phyloP scores from a whole-genome alignment of 2,888 invertebrate genomes.

The Lypha dubia region DNA sequence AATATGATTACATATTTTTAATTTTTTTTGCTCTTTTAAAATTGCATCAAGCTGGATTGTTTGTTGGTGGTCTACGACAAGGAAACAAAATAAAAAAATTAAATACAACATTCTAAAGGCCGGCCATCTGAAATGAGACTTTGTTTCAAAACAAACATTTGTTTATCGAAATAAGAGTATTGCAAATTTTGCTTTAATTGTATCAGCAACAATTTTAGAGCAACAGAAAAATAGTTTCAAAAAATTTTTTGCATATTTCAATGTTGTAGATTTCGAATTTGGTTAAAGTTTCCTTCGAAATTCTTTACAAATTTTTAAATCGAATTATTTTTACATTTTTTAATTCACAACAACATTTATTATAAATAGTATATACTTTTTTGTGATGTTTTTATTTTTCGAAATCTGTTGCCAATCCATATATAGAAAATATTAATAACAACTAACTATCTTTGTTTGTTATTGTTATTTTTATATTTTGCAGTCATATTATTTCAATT shows the following conservation, averaged over 20 bases:
- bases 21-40: slow-evolving; percentile 15
- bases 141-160: background rate
- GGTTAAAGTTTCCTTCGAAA: no score
- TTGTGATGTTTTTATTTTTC: background rate
- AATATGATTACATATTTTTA: no score
- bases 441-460: slow-evolving; percentile 10
- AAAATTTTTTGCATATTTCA: no score
- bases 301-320: no score
- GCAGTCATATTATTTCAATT: slow-evolving; percentile 37
- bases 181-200: no score
- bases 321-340: background rate
- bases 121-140: slow-evolving; percentile 11
- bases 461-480: slow-evolving; percentile 27
- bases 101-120: background rate
- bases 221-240: no score
- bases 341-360: background rate
- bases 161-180: background rate
- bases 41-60: background rate
- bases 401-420: background rate
- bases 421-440: slow-evolving; percentile 16
- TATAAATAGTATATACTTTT: background rate
- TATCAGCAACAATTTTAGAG: no score
- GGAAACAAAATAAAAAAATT: slow-evolving; percentile 2
- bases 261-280: no score
- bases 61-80: slow-evolving; percentile 40